phyloP scores from a whole-genome alignment of 2,113 vertebrate genomes.

The Meles meles region DNA sequence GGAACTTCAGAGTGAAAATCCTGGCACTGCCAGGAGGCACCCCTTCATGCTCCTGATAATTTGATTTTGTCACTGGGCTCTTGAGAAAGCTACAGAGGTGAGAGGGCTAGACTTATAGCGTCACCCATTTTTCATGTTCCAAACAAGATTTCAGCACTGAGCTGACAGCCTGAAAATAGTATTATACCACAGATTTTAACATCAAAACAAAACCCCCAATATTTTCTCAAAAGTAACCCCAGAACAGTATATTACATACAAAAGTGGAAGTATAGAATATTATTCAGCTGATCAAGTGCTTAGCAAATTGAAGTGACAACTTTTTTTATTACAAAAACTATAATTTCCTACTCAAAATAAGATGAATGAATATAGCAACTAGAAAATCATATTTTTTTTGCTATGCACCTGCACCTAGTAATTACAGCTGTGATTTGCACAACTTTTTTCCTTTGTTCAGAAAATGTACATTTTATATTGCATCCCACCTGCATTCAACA shows the following conservation, averaged over 20 bases:
- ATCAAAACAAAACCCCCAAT: background rate
- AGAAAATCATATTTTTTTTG: slow-evolving; percentile 52
- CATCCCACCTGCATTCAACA: slow-evolving; percentile 60
- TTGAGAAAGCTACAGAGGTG: slow-evolving; percentile 60
- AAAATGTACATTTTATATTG: slow-evolving; percentile 69
- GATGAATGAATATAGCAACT: slow-evolving; percentile 68
- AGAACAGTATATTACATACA: slow-evolving; percentile 11
- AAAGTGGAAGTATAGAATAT: slow-evolving; percentile 40
- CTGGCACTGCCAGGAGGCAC: slow-evolving; percentile 55
- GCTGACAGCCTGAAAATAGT: background rate
- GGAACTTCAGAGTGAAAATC: slow-evolving; percentile 38
- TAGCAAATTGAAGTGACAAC: slow-evolving; percentile 59
- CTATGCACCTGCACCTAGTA: slow-evolving; percentile 58
- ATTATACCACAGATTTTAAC: background rate
- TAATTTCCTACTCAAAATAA: slow-evolving; percentile 70
- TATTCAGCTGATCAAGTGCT: slow-evolving; percentile 35
- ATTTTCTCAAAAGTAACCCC: background rate
- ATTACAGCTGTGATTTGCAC: slow-evolving; percentile 71
- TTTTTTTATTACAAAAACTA: slow-evolving; percentile 63
- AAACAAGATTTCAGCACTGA: slow-evolving; percentile 56
- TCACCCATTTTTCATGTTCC: slow-evolving; percentile 67
- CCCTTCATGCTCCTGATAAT: slow-evolving; percentile 69
- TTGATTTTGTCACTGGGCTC: slow-evolving; percentile 58
- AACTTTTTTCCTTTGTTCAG: slow-evolving; percentile 68
- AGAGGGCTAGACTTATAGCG: slow-evolving; percentile 57